A percentile compares a stretch with the other conserved stretches of the same genome.
Evolutionary conservation across 2,888 invertebrate genomes (phyloP).

Genomic region (Acanthacorydalis orientalis): DNA sequence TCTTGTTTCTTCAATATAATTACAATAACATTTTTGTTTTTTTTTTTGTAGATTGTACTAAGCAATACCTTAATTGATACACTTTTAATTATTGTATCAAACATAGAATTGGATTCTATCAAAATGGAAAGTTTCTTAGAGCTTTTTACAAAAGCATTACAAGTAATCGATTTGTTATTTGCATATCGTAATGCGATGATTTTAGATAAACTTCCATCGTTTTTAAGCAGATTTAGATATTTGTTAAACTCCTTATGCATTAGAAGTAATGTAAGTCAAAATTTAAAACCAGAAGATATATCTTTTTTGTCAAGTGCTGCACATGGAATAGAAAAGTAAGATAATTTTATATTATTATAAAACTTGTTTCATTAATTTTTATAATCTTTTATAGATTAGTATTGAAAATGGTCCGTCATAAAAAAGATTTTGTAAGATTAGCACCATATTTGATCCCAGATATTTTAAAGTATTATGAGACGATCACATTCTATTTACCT

Average conservation of each 20-base stretch:
- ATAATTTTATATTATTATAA: neutral
- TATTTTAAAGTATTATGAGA: slow-evolving; percentile 27
- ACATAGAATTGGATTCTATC: slow-evolving; percentile 11
- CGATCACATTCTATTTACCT: slow-evolving; percentile 23
- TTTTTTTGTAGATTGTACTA: slow-evolving; percentile 17
- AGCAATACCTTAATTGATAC: slow-evolving; percentile 18
- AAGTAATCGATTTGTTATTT: slow-evolving; percentile 18
- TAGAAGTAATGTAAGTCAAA: slow-evolving; percentile 5
- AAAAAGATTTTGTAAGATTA: slow-evolving; percentile 26
- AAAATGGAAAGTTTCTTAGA: slow-evolving; percentile 13
- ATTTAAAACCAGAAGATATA: slow-evolving; percentile 8
- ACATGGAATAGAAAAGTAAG: slow-evolving; percentile 22
- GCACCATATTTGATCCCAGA: slow-evolving; percentile 29
- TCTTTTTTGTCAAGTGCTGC: slow-evolving; percentile 20
- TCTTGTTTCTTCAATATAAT: too few species aligned
- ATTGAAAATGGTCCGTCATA: slow-evolving; percentile 18
- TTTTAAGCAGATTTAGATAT: slow-evolving; percentile 20
- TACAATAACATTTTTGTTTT: slow-evolving; percentile 4
- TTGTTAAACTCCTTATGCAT: slow-evolving; percentile 13
- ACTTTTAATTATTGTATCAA: slow-evolving; percentile 15
- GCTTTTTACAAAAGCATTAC: slow-evolving; percentile 14
- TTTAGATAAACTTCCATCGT: slow-evolving; percentile 22
- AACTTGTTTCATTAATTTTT: neutral
- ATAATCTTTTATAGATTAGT: slow-evolving; percentile 15
- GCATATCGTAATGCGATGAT: slow-evolving; percentile 19